These are phyloP conservation scores for Archips crataeganus DNA, from an alignment of 2,888 invertebrate genomes.

Conservation along the genomic window DNA sequence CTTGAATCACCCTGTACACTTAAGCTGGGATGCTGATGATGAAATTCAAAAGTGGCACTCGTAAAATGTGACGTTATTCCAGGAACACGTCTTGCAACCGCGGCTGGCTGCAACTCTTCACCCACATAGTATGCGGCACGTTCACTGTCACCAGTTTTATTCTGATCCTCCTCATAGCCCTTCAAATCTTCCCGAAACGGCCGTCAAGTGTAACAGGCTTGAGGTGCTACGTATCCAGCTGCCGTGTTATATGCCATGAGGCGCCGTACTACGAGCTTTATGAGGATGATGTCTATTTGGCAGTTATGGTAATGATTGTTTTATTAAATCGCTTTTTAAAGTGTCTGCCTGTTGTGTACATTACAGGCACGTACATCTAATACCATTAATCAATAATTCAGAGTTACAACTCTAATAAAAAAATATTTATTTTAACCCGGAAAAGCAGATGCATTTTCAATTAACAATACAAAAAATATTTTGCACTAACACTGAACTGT, in stretches of 20 bases:
- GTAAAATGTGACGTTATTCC: background rate
- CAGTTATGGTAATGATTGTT: conserved; percentile 59
- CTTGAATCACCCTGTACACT: too few relatives aligned
- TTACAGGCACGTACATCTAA: too few relatives aligned
- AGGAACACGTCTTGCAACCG: conserved; percentile 73
- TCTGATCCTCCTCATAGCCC: conserved; percentile 67
- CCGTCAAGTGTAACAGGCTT: background rate
- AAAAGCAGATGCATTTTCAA: too few relatives aligned
- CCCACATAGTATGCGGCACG: conserved; percentile 68
- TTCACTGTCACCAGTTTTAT: conserved; percentile 72
- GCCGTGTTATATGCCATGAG: conserved; percentile 62
- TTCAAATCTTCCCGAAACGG: conserved; percentile 46
- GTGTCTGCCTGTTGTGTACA: background rate
- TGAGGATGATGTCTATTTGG: conserved; percentile 59
- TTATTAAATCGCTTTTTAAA: background rate
- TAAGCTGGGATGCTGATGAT: too few relatives aligned
- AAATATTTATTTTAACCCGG: too few relatives aligned
- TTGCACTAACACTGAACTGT: too few relatives aligned
- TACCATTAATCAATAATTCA: too few relatives aligned
- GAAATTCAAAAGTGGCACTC: background rate
- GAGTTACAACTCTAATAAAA: too few relatives aligned
- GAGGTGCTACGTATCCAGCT: conserved; percentile 55
- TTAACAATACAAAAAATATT: too few relatives aligned
- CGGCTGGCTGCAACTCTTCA: conserved; percentile 68
- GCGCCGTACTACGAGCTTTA: conserved; percentile 56